phyloP scores from a whole-genome alignment of 2,888 invertebrate species.

The Ophion ellenae region DNA sequence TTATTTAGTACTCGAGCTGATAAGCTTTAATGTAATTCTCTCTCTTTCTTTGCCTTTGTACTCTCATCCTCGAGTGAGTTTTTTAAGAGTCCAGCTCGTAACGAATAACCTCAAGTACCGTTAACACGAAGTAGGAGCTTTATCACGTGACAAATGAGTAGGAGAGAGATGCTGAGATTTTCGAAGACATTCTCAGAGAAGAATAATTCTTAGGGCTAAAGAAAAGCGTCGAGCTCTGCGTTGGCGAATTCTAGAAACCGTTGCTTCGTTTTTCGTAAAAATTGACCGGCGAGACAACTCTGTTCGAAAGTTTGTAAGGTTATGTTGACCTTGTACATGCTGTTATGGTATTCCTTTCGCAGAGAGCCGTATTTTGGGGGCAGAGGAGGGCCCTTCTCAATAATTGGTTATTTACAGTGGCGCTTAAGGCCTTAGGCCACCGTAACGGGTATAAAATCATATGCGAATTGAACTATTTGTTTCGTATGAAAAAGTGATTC shows the following conservation, averaged over 20 bases:
- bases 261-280: background rate
- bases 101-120: background rate
- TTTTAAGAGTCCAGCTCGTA: background rate
- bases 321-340: background rate
- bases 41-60: slow-evolving; percentile 1
- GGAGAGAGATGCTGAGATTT: background rate
- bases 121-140: background rate
- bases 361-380: too few species aligned
- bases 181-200: background rate
- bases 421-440: too few species aligned
- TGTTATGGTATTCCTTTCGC: background rate
- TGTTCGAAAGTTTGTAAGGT: background rate
- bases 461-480: too few species aligned
- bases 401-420: too few species aligned
- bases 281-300: background rate
- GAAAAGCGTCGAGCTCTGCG: background rate
- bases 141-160: background rate
- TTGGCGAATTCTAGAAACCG: background rate
- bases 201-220: background rate
- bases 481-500: too few species aligned
- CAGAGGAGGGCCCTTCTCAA: too few species aligned
- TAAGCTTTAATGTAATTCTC: slow-evolving; percentile 41
- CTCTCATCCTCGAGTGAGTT: slow-evolving; percentile 13
- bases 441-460: too few species aligned
- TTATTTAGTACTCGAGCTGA: slow-evolving; percentile 66